Conservation (phyloP, 2,888 invertebrate species). For the Endotricha flammealis region DNA sequence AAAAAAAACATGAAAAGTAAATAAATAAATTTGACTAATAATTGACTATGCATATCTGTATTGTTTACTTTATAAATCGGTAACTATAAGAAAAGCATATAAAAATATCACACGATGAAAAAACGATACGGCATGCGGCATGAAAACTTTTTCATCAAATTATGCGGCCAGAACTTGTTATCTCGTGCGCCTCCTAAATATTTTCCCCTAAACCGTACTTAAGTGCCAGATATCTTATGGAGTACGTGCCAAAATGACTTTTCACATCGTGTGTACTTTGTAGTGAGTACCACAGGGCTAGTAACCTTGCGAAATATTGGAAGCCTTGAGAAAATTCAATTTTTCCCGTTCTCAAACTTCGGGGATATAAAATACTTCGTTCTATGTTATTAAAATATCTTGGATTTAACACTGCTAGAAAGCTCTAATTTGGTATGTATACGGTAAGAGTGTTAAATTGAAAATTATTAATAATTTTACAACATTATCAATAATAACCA, state of each 20-base stretch:
- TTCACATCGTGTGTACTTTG: neutral
- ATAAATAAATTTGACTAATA: too few species aligned
- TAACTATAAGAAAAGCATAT: neutral
- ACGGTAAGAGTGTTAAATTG: too few species aligned
- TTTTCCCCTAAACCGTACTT: neutral
- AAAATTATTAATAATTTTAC: too few species aligned
- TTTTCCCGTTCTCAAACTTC: too few species aligned
- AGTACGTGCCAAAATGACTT: neutral
- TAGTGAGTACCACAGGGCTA: neutral
- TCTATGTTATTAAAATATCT: too few species aligned
- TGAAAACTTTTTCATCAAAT: too few species aligned
- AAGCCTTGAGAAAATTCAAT: neutral
- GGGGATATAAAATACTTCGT: too few species aligned
- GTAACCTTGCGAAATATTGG: neutral
- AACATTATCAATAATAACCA: too few species aligned
- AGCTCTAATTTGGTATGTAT: too few species aligned
- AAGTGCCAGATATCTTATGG: neutral
- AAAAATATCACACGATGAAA: neutral
- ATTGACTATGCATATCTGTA: too few species aligned
- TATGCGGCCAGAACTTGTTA: neutral
- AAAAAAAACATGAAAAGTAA: too few species aligned
- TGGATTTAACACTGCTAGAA: too few species aligned
- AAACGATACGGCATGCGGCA: neutral
- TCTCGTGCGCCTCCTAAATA: neutral
- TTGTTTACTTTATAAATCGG: neutral